A percentile compares a stretch with the other conserved stretches of the same genome.
phyloP scores from a whole-genome alignment of 2,797 vertebrate species.

The Lepilemur ruficaudatus region DNA sequence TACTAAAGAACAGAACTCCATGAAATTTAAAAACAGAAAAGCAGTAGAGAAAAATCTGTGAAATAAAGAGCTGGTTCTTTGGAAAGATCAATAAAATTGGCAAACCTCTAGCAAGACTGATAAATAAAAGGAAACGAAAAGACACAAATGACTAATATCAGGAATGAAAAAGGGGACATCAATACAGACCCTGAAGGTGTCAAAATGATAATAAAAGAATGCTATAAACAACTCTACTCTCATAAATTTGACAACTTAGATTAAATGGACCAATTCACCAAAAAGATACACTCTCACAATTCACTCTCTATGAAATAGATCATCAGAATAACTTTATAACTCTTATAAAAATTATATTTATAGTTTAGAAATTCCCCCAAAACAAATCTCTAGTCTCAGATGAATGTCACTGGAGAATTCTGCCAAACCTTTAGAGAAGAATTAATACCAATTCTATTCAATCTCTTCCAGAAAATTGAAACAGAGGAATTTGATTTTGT shows the following conservation, averaged over 20 bases:
- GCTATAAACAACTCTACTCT: not conserved
- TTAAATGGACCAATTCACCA: not conserved
- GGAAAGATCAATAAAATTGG: not conserved
- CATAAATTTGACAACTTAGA: not conserved
- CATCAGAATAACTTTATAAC: not conserved
- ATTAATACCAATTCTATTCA: not conserved
- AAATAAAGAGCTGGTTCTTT: not conserved
- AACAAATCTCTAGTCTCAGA: not conserved
- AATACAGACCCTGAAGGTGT: not conserved
- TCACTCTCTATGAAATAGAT: not conserved
- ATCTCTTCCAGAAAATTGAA: not conserved
- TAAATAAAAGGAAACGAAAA: not conserved
- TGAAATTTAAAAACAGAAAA: not conserved
- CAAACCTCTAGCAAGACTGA: not conserved
- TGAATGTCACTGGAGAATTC: not conserved
- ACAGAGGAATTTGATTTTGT: not conserved
- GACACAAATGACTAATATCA: not conserved
- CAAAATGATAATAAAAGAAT: not conserved
- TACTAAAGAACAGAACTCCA: not conserved
- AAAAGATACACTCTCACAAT: not conserved
- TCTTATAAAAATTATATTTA: not conserved
- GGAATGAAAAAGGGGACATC: not conserved
- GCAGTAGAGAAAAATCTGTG: not conserved
- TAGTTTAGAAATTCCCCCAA: not conserved
- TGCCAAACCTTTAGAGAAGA: not conserved